These are phyloP conservation scores for Sycophila texana DNA, from an alignment of 2,888 invertebrate species.

Conservation along the genomic window DNA sequence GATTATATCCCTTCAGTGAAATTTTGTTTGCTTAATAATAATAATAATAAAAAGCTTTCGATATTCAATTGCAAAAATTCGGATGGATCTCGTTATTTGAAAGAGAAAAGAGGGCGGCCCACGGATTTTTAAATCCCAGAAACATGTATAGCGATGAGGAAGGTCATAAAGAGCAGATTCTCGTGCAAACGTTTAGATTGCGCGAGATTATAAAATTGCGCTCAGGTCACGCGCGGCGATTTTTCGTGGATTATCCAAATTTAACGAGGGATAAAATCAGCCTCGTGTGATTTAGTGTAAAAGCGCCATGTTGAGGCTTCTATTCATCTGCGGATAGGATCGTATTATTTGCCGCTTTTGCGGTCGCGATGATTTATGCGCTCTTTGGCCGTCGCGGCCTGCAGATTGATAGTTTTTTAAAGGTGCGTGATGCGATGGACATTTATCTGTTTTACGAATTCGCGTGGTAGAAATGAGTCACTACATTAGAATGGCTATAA, in stretches of 20 bases:
- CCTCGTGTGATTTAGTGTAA: conserved; percentile 19
- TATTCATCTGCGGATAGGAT: conserved; percentile 18
- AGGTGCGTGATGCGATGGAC: not conserved
- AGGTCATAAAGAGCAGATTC: too few relatives aligned
- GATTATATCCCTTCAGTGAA: too few relatives aligned
- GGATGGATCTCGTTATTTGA: too few relatives aligned
- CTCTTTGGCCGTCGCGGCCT: not conserved
- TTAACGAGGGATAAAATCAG: not conserved
- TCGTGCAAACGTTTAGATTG: too few relatives aligned
- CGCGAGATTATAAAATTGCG: not conserved
- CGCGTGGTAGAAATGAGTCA: too few relatives aligned
- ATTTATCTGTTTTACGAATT: not conserved
- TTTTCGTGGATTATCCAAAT: conserved; percentile 38
- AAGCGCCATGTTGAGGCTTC: not conserved
- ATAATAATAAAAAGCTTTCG: too few relatives aligned
- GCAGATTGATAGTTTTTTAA: conserved; percentile 19
- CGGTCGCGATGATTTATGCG: conserved; percentile 23
- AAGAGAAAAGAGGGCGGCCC: too few relatives aligned
- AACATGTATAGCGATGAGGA: too few relatives aligned
- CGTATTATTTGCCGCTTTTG: conserved; percentile 42
- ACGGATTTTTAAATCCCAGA: too few relatives aligned
- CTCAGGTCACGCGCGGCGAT: conserved; percentile 11
- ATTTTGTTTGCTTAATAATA: too few relatives aligned
- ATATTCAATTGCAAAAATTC: too few relatives aligned
- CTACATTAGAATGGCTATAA: not conserved